Conservation (phyloP, 2,113 vertebrate genomes). For the Oreochromis niloticus region DNA sequence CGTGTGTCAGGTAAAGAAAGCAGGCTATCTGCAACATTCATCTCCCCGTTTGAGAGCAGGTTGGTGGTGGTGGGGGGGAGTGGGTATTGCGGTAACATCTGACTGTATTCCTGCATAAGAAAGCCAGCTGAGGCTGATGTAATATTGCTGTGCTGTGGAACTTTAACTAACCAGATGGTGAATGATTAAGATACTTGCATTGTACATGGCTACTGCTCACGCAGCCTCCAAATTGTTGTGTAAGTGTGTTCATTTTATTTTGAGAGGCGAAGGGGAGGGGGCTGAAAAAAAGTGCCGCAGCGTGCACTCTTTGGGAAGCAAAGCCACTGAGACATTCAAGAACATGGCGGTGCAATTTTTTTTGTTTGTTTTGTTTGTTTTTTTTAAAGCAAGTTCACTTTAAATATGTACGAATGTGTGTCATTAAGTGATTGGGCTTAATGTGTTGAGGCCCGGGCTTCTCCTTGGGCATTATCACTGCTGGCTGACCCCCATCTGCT, state of each 20-base stretch:
- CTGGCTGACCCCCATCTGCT: slow-evolving; percentile 99
- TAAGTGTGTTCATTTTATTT: not conserved
- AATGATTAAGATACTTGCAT: slow-evolving; percentile 51
- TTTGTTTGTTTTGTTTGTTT: not conserved
- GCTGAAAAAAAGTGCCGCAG: slow-evolving; percentile 37
- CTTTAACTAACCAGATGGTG: slow-evolving; percentile 50
- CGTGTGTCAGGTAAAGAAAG: slow-evolving; percentile 12
- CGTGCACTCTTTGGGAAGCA: slow-evolving; percentile 63
- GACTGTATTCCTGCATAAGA: slow-evolving; percentile 38
- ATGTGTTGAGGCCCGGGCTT: slow-evolving; percentile 1
- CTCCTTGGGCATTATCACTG: slow-evolving; percentile 76
- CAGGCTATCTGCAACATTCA: slow-evolving; percentile 38
- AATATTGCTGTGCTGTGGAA: slow-evolving; percentile 55
- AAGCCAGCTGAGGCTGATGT: slow-evolving; percentile 41
- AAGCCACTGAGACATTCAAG: slow-evolving; percentile 68
- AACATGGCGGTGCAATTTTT: slow-evolving; percentile 61
- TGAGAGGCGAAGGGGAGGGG: not conserved
- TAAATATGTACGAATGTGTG: slow-evolving; percentile 8
- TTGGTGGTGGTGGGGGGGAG: not conserved
- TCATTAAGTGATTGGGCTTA: slow-evolving; percentile 4
- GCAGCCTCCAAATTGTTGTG: slow-evolving; percentile 14
- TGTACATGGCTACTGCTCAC: slow-evolving; percentile 27
- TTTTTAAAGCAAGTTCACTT: slow-evolving; percentile 37
- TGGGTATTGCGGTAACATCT: slow-evolving; percentile 15
- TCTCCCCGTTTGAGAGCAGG: not conserved